These are phyloP conservation scores for Craseonycteris thonglongyai DNA, from an alignment of 2,113 vertebrate species.

Conservation along the genomic window DNA sequence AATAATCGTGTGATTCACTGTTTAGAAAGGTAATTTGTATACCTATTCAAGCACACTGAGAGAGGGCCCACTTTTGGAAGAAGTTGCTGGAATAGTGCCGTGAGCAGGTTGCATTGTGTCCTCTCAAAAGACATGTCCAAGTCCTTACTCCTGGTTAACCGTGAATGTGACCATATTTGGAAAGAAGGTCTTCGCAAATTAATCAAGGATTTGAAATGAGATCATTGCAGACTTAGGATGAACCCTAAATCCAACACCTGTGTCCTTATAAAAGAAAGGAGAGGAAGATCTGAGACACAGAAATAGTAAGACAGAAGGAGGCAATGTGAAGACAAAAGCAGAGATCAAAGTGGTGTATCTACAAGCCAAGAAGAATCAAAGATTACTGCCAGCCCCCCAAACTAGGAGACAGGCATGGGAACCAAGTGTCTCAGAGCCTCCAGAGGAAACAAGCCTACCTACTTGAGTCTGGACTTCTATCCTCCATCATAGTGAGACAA, in stretches of 20 bases:
- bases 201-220: neutral
- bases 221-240: neutral
- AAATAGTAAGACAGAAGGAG: neutral
- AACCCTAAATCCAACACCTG: neutral
- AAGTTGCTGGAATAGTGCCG: neutral
- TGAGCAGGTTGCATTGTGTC: neutral
- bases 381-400: neutral
- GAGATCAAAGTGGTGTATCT: neutral
- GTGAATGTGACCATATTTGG: neutral
- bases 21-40: neutral
- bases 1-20: neutral
- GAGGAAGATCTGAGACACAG: neutral
- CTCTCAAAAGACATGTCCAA: neutral
- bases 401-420: neutral
- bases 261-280: neutral
- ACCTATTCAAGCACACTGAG: neutral
- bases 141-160: neutral
- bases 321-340: neutral
- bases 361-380: neutral
- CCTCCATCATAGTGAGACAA: neutral
- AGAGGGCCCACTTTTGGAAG: neutral
- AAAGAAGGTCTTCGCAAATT: neutral
- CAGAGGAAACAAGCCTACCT: neutral
- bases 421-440: neutral
- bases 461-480: neutral